These are phyloP conservation scores for Ectobius pallidus DNA, from an alignment of 2,888 invertebrate species.

Conservation along the genomic window DNA sequence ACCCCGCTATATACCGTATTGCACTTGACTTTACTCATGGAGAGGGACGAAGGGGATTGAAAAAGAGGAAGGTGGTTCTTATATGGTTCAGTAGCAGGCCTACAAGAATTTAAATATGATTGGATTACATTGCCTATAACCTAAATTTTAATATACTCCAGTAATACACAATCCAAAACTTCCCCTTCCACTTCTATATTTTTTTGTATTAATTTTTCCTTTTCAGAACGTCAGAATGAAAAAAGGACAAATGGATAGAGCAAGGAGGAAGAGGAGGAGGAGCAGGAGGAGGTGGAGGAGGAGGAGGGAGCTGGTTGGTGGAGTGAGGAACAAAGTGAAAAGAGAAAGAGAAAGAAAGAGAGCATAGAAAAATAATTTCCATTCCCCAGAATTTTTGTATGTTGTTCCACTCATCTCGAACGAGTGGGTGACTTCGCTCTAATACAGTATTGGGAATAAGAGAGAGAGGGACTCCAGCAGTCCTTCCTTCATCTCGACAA, in stretches of 20 bases:
- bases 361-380: constrained; percentile 17
- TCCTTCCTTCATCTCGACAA: not conserved
- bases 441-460: not conserved
- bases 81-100: not conserved
- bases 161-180: not conserved
- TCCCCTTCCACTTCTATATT: not conserved
- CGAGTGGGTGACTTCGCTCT: not conserved
- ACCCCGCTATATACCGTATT: not conserved
- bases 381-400: constrained; percentile 22
- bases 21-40: not conserved
- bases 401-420: constrained; percentile 8
- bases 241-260: constrained; percentile 20
- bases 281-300: too few species aligned
- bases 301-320: too few species aligned
- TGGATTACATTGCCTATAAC: constrained; percentile 24
- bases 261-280: not conserved
- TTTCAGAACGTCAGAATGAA: constrained; percentile 23
- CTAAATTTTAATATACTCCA: constrained; percentile 26
- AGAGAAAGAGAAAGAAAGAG: too few species aligned
- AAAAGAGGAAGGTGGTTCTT: not conserved
- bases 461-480: not conserved
- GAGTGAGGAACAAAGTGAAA: not conserved
- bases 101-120: constrained; percentile 18
- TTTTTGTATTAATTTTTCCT: constrained; percentile 18
- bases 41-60: not conserved